Percentiles rank a stretch among this genome's conserved stretches.
Conservation (phyloP, 2,113 vertebrate species). For the Bombycilla garrulus region DNA sequence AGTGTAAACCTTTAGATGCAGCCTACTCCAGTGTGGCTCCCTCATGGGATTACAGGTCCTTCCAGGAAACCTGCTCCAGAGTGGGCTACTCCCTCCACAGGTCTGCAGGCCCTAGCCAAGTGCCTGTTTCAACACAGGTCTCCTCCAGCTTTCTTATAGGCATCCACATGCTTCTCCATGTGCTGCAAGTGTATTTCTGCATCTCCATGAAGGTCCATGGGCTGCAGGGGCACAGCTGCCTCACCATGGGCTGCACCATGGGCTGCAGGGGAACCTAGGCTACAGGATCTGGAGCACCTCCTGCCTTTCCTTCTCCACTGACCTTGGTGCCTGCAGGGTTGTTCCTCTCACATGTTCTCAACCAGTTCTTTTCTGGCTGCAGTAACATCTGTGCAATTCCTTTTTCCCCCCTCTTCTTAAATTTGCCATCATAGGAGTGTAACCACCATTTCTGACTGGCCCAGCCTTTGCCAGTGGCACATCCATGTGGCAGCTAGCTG, state of each 20-base stretch:
- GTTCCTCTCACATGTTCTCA: neutral
- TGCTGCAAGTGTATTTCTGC: neutral
- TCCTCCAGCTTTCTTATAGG: neutral
- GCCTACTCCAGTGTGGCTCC: no score
- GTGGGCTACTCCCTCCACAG: neutral
- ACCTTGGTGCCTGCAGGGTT: neutral
- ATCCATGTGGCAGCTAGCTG: fast-evolving
- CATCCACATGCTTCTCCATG: neutral
- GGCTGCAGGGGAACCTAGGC: neutral
- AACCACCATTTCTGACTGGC: neutral
- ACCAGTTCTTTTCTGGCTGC: fast-evolving
- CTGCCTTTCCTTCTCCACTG: fast-evolving
- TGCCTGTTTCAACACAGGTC: neutral
- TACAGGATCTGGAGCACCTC: fast-evolving
- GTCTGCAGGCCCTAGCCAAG: neutral
- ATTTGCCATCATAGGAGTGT: fast-evolving
- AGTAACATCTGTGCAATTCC: fast-evolving
- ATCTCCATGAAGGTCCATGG: neutral
- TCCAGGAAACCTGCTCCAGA: neutral
- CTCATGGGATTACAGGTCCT: neutral
- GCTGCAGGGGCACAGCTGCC: neutral
- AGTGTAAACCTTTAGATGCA: neutral
- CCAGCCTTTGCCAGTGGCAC: fast-evolving
- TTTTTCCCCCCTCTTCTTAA: neutral
- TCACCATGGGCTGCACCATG: fast-evolving